These are phyloP conservation scores for Nanorana parkeri DNA, from an alignment of 2,113 vertebrate species.

Conservation along the genomic window DNA sequence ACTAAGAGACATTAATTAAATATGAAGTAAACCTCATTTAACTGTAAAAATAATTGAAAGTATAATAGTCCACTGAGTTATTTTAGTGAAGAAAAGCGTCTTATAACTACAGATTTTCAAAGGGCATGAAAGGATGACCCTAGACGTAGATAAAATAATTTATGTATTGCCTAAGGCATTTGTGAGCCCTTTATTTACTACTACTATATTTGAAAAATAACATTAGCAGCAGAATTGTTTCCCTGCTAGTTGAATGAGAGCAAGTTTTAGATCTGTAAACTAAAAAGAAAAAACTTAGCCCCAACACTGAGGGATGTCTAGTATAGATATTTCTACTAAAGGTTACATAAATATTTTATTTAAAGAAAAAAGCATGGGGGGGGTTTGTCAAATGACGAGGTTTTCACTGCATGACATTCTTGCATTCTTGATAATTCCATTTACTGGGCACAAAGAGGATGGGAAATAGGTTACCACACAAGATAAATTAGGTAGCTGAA, in stretches of 20 bases:
- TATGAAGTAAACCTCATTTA: constrained; percentile 40
- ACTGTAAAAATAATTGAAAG: constrained; percentile 15
- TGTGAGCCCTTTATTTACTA: constrained; percentile 32
- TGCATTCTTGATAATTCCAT: constrained; percentile 27
- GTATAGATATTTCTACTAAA: constrained; percentile 46
- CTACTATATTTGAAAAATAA: constrained; percentile 46
- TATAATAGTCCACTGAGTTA: constrained; percentile 1
- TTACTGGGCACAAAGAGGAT: constrained; percentile 33
- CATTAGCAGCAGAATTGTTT: constrained; percentile 42
- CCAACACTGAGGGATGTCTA: constrained; percentile 35
- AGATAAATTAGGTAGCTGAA: constrained; percentile 30
- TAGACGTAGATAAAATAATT: constrained; percentile 39
- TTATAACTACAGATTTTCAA: constrained; percentile 22
- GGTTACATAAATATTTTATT: constrained; percentile 57
- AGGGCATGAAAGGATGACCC: constrained; percentile 28
- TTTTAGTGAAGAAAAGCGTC: background rate
- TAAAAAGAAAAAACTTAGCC: constrained; percentile 44
- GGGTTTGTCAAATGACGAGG: constrained; percentile 14
- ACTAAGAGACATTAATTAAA: constrained; percentile 34
- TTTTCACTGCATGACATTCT: constrained; percentile 33
- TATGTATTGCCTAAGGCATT: constrained; percentile 18
- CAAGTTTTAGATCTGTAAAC: constrained; percentile 53
- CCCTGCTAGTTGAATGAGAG: constrained; percentile 38
- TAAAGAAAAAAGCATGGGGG: constrained; percentile 41
- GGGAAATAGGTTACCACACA: constrained; percentile 25